Evolutionary conservation across 2,888 invertebrate species (phyloP).

Genomic region (Nephrocerus scutellatus): DNA sequence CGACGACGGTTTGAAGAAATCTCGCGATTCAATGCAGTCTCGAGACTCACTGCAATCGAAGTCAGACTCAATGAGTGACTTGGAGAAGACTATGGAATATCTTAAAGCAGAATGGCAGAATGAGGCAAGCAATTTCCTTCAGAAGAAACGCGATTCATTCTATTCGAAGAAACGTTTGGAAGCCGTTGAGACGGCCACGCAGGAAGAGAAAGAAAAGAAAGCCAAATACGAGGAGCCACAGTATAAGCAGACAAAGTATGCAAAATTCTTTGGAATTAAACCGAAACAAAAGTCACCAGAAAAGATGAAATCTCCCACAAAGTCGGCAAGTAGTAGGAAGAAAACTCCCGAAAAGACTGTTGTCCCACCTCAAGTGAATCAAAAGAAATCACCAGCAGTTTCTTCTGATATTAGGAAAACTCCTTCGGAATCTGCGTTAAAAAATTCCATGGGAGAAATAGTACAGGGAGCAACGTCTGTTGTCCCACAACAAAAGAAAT

Average conservation of each 20-base stretch:
- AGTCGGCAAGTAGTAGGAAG: constrained; percentile 17
- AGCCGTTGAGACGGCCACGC: constrained; percentile 19
- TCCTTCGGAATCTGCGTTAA: background rate
- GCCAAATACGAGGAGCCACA: constrained; percentile 25
- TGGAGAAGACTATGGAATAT: constrained; percentile 45
- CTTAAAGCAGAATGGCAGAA: constrained; percentile 42
- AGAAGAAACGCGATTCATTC: constrained; percentile 41
- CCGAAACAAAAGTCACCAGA: constrained; percentile 31
- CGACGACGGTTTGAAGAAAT: constrained; percentile 37
- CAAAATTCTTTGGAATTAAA: constrained; percentile 40
- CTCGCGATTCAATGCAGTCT: constrained; percentile 33
- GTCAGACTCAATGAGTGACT: constrained; percentile 38
- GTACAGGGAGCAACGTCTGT: no score
- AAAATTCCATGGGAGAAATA: constrained; percentile 34
- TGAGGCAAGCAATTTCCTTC: constrained; percentile 43
- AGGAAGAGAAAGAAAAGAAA: constrained; percentile 19
- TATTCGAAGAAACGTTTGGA: constrained; percentile 30
- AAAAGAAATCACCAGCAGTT: no score
- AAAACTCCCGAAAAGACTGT: no score
- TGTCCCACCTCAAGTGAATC: no score
- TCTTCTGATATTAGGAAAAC: no score
- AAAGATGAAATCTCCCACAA: constrained; percentile 2
- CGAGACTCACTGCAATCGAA: constrained; percentile 15
- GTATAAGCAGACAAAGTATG: constrained; percentile 38
- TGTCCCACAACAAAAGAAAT: no score